A percentile compares a stretch with the other conserved stretches of the same genome.
These are phyloP conservation scores for Syngnathus rostellatus DNA, from an alignment of 2,797 vertebrate genomes.

Conservation along the genomic window DNA sequence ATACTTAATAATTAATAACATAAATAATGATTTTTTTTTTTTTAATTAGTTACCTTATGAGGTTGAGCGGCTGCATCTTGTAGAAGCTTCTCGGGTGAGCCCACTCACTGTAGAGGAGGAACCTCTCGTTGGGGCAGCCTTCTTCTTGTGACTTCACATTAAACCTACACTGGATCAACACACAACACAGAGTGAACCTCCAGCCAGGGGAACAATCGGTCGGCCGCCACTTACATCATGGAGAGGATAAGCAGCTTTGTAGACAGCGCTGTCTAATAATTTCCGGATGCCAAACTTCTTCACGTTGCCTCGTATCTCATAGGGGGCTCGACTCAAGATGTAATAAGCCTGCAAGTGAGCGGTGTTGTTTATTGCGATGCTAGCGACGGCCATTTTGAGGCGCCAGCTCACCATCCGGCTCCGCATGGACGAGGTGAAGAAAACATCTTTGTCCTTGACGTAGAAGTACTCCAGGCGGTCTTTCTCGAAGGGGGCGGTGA, in stretches of 20 bases:
- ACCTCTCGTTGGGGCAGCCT: constrained; percentile 76
- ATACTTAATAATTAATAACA: too few species aligned
- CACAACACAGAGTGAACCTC: neutral
- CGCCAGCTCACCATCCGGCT: constrained; percentile 79
- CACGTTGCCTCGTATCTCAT: constrained; percentile 68
- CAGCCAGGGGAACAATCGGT: too few species aligned
- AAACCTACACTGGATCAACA: constrained; percentile 71
- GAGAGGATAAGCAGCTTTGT: constrained; percentile 89
- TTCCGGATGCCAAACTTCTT: constrained; percentile 89
- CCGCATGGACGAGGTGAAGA: constrained; percentile 87
- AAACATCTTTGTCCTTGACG: constrained; percentile 71
- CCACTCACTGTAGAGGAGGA: constrained; percentile 84
- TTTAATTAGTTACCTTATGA: constrained; percentile 85
- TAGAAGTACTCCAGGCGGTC: constrained; percentile 74
- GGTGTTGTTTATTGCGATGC: neutral
- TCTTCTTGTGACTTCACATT: constrained; percentile 67
- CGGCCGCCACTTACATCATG: constrained; percentile 77
- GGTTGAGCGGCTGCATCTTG: constrained; percentile 86
- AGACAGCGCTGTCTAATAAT: constrained; percentile 78
- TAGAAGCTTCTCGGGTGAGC: constrained; percentile 86
- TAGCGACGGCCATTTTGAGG: neutral
- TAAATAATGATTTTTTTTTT: too few species aligned
- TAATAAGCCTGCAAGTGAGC: constrained; percentile 73
- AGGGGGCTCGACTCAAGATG: constrained; percentile 81
- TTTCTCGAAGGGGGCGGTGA: constrained; percentile 88